phyloP scores from a whole-genome alignment of 2,888 invertebrate genomes.

The Agonopterix subpropinquella region DNA sequence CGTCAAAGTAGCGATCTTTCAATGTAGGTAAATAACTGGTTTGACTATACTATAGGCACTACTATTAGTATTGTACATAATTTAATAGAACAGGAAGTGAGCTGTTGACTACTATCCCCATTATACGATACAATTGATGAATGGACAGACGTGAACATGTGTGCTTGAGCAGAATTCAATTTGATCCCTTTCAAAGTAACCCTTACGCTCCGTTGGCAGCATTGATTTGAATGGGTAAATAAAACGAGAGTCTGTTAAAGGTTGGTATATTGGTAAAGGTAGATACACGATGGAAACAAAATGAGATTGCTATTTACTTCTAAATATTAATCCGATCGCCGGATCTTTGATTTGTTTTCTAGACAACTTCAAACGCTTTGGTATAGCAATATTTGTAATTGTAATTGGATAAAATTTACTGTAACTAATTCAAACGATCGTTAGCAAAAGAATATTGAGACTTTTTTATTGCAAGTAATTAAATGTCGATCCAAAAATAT shows the following conservation, averaged over 20 bases:
- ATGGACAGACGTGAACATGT: slow-evolving; percentile 59
- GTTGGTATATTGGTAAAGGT: too few relatives aligned
- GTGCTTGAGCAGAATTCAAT: slow-evolving; percentile 64
- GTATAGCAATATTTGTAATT: too few relatives aligned
- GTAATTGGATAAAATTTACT: too few relatives aligned
- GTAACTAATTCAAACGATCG: too few relatives aligned
- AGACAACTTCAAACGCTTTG: too few relatives aligned
- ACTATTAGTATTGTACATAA: too few relatives aligned
- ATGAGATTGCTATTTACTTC: too few relatives aligned
- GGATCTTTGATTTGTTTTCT: too few relatives aligned
- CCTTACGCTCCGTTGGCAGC: slow-evolving; percentile 51
- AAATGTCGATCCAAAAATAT: slow-evolving; percentile 48
- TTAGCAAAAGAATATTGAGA: slow-evolving; percentile 9
- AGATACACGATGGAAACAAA: too few relatives aligned
- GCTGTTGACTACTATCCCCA: slow-evolving; percentile 58
- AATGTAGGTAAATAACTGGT: too few relatives aligned
- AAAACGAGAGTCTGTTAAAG: slow-evolving; percentile 22
- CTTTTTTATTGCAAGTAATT: slow-evolving; percentile 29
- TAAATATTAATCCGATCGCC: too few relatives aligned
- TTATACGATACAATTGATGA: slow-evolving; percentile 66
- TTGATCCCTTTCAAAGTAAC: slow-evolving; percentile 63
- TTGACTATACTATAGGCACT: too few relatives aligned
- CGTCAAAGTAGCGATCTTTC: neutral
- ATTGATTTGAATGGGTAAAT: slow-evolving; percentile 67
- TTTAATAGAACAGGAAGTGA: slow-evolving; percentile 39